A percentile compares a stretch with the other conserved stretches of the same genome.
These are phyloP conservation scores for Epinotia bilunana DNA, from an alignment of 2,888 invertebrate species.

Conservation along the genomic window DNA sequence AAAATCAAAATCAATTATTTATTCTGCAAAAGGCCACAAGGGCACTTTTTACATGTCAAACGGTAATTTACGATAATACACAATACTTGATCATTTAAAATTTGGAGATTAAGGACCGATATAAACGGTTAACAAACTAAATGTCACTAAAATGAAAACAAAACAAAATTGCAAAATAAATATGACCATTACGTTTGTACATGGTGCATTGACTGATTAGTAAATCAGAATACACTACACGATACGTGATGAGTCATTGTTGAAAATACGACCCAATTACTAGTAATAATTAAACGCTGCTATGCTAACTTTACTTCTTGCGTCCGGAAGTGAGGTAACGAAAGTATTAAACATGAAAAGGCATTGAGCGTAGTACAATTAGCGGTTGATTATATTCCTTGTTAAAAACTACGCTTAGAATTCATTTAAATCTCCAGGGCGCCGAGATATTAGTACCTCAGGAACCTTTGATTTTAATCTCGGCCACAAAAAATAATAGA, in stretches of 20 bases:
- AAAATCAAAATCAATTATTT: no score
- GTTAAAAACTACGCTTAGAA: not conserved
- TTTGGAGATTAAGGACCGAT: no score
- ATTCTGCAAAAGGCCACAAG: no score
- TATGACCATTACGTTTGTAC: no score
- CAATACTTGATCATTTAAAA: no score
- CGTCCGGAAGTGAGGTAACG: not conserved
- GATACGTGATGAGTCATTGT: not conserved
- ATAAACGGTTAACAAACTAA: no score
- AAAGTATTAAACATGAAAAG: not conserved
- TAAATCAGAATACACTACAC: no score
- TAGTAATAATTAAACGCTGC: not conserved
- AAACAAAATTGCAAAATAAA: no score
- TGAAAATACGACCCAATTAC: not conserved
- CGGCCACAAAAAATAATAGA: conserved; percentile 57
- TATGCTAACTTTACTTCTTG: not conserved
- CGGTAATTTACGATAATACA: no score
- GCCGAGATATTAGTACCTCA: conserved; percentile 27
- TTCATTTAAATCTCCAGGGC: conserved; percentile 5
- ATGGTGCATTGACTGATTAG: no score
- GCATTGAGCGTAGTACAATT: not conserved
- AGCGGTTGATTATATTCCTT: not conserved
- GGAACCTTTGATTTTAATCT: conserved; percentile 53
- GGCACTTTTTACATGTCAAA: no score
- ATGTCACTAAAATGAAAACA: no score